Conservation (phyloP, 2,888 invertebrate species). For the Timema podura region DNA sequence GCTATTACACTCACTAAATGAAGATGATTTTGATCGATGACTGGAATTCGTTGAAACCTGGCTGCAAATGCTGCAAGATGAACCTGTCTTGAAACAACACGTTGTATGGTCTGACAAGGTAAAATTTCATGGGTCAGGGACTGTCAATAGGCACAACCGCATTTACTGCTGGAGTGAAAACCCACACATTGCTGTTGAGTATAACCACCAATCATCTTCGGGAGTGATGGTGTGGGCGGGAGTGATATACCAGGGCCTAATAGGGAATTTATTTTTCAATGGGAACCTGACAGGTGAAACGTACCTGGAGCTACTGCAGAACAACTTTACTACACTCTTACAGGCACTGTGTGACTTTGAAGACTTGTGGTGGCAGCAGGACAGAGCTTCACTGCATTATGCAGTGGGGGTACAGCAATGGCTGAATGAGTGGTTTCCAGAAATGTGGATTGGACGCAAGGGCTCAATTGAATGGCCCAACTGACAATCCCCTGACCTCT, state of each 20-base stretch:
- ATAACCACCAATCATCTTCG: too few relatives aligned
- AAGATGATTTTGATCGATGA: too few relatives aligned
- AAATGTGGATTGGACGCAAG: neutral
- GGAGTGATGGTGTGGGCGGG: too few relatives aligned
- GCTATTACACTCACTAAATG: neutral
- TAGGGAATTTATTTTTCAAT: too few relatives aligned
- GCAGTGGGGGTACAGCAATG: neutral
- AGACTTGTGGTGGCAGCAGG: slow-evolving; percentile 4
- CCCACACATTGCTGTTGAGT: too few relatives aligned
- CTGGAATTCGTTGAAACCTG: neutral
- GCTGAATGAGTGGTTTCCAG: neutral
- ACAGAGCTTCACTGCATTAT: neutral
- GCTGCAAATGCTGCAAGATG: neutral
- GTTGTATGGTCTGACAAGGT: neutral
- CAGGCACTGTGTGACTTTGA: neutral
- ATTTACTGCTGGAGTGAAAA: too few relatives aligned
- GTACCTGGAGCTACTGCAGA: too few relatives aligned
- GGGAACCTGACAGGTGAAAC: too few relatives aligned
- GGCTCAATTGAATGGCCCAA: too few relatives aligned
- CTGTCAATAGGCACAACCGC: too few relatives aligned
- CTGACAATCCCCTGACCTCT: too few relatives aligned
- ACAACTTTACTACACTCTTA: neutral
- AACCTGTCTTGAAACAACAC: neutral
- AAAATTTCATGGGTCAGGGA: neutral
- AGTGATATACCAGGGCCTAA: too few relatives aligned